phyloP scores from a whole-genome alignment of 1,140 invertebrate genomes.

The Camponotus vicinus region DNA sequence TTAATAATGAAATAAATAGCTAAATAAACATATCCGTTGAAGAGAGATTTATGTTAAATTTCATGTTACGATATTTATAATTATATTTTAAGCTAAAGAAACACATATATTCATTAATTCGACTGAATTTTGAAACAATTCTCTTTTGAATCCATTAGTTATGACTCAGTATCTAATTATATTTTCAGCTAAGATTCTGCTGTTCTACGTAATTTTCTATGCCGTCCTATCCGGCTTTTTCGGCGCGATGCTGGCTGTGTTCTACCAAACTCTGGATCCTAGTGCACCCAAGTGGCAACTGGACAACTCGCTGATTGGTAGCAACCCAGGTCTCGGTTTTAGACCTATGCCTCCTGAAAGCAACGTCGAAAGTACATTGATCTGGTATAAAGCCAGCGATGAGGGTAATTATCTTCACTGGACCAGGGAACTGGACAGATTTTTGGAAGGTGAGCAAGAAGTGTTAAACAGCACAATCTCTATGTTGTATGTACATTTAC shows the following conservation, averaged over 20 bases:
- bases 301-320: slow-evolving; percentile 94
- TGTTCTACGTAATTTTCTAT: slow-evolving; percentile 98
- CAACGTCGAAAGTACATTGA: slow-evolving; percentile 97
- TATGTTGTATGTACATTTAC: background rate
- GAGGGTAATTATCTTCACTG: slow-evolving; percentile 93
- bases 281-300: slow-evolving; percentile 95
- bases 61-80: background rate
- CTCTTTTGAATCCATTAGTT: background rate
- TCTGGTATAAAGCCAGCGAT: slow-evolving; percentile 95
- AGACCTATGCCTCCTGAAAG: slow-evolving; percentile 95
- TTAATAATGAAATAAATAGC: background rate
- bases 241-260: slow-evolving; percentile 95
- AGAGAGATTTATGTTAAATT: background rate
- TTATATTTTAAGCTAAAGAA: background rate
- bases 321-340: slow-evolving; percentile 97
- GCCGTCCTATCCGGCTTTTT: slow-evolving; percentile 95
- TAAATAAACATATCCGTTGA: background rate
- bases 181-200: slow-evolving; percentile 94
- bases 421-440: slow-evolving; percentile 91
- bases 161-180: slow-evolving; percentile 8
- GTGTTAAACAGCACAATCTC: background rate
- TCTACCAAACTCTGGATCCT: slow-evolving; percentile 96
- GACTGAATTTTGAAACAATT: background rate
- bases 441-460: slow-evolving; percentile 89
- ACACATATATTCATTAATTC: background rate